Conservation (phyloP, 2,888 invertebrate genomes). For the Eupithecia vulgata region DNA sequence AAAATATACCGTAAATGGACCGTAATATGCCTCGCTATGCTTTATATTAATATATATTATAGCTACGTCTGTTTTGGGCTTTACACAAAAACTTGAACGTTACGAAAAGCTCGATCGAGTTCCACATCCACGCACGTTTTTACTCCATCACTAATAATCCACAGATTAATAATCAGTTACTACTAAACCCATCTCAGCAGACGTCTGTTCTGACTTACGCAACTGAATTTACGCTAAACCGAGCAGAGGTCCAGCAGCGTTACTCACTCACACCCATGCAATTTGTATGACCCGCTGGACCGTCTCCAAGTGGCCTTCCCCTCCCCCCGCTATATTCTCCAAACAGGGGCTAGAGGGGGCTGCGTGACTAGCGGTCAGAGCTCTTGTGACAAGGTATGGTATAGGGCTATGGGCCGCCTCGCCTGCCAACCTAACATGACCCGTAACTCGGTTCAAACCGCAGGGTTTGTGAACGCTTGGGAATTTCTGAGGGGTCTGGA, state of each 20-base stretch:
- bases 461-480: conserved; percentile 30
- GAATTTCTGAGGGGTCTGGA: conserved; percentile 52
- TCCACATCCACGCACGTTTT: not conserved
- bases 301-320: conserved; percentile 52
- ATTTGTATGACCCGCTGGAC: conserved; percentile 70
- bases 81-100: too few relatives aligned
- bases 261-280: conserved; percentile 80
- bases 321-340: conserved; percentile 55
- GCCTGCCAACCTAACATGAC: conserved; percentile 56
- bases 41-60: too few relatives aligned
- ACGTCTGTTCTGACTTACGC: conserved; percentile 81
- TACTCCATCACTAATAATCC: not conserved
- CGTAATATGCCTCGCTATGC: too few relatives aligned
- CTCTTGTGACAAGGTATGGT: conserved; percentile 78
- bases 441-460: conserved; percentile 50
- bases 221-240: conserved; percentile 82
- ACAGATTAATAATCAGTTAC: conserved; percentile 23
- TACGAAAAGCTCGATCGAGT: too few relatives aligned
- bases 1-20: too few relatives aligned
- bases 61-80: too few relatives aligned
- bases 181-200: conserved; percentile 66
- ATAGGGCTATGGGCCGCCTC: conserved; percentile 74
- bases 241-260: conserved; percentile 78
- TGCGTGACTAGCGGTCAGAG: conserved; percentile 71
- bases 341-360: conserved; percentile 63